A percentile compares a stretch with the other conserved stretches of the same genome.
Evolutionary conservation across 2,888 invertebrate species (phyloP).

Genomic region (Eudasyphora cyanicolor): DNA sequence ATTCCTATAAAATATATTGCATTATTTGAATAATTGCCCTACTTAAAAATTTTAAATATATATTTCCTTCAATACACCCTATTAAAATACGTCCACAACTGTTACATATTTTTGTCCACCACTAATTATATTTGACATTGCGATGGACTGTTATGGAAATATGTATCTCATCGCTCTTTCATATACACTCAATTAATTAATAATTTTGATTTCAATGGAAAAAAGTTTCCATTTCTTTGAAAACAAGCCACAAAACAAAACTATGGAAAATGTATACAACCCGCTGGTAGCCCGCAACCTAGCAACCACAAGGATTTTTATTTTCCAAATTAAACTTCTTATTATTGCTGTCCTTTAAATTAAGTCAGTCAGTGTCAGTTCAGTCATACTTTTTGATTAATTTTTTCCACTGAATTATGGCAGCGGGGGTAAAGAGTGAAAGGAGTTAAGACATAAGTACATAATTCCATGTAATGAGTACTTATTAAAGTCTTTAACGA

Average conservation of each 20-base stretch:
- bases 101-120: too few relatives aligned
- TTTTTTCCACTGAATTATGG: too few relatives aligned
- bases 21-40: too few relatives aligned
- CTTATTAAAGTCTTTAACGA: slow-evolving; percentile 1
- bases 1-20: too few relatives aligned
- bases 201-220: background rate
- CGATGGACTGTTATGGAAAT: too few relatives aligned
- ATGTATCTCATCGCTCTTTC: background rate
- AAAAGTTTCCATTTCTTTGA: background rate
- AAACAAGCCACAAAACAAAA: background rate
- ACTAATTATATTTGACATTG: too few relatives aligned
- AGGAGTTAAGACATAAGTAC: background rate
- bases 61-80: too few relatives aligned
- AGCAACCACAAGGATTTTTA: background rate
- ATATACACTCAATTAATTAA: background rate
- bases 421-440: background rate
- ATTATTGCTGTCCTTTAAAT: background rate
- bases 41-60: too few relatives aligned
- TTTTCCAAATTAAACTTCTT: background rate
- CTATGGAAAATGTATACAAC: too few relatives aligned
- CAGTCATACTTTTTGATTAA: too few relatives aligned
- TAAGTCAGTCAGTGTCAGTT: background rate
- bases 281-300: too few relatives aligned
- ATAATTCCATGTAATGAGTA: slow-evolving; percentile 2
- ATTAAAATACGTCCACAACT: too few relatives aligned